Conservation (phyloP, 1,140 invertebrate genomes). For the Drosophila nikananu region DNA sequence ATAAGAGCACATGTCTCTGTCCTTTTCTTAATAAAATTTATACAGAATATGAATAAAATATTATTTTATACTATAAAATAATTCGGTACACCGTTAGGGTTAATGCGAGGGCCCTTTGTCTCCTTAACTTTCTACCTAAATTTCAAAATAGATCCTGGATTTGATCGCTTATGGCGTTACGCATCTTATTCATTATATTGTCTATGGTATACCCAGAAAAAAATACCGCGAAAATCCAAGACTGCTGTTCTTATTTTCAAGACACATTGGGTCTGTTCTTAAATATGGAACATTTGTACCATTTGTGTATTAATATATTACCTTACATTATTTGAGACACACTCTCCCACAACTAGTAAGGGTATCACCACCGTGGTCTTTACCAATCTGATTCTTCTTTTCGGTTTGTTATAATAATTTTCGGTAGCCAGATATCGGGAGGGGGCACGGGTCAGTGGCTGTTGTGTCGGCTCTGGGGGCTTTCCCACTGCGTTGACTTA, state of each 20-base stretch:
- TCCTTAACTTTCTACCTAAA: background rate
- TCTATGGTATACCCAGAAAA: too few relatives aligned
- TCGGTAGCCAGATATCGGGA: background rate
- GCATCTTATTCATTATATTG: background rate
- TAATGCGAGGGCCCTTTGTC: background rate
- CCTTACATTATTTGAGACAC: background rate
- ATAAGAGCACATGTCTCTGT: too few relatives aligned
- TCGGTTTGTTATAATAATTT: constrained; percentile 1
- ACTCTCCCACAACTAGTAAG: background rate
- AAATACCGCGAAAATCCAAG: too few relatives aligned
- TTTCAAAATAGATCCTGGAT: too few relatives aligned
- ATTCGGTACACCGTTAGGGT: background rate
- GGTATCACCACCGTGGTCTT: background rate
- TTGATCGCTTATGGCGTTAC: background rate
- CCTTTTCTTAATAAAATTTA: too few relatives aligned
- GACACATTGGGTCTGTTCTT: too few relatives aligned
- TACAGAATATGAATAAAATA: too few relatives aligned
- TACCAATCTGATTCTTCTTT: background rate
- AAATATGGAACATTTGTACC: too few relatives aligned
- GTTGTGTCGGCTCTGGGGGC: constrained; percentile 31
- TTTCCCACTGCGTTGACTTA: constrained; percentile 69
- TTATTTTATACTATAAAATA: background rate
- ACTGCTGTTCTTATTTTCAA: too few relatives aligned
- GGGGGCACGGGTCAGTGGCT: constrained; percentile 10
- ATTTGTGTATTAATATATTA: too few relatives aligned